A percentile compares a stretch with the other conserved stretches of the same genome.
phyloP scores from a whole-genome alignment of 2,797 vertebrate species.

The Peromyscus attwateri region DNA sequence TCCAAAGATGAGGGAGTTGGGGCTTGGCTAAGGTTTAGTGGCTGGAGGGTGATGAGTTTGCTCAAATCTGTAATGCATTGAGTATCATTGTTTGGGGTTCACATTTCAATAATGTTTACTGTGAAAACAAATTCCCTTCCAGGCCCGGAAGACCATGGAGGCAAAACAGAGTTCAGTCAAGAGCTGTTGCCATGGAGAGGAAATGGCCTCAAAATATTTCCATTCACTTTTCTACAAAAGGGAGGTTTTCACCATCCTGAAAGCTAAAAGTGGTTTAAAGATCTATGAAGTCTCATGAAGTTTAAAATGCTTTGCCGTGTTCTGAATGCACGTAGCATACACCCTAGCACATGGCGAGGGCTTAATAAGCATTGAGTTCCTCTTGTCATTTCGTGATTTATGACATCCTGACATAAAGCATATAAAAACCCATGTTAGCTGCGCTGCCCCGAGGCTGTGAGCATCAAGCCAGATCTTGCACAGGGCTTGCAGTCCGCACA shows the following conservation, averaged over 20 bases:
- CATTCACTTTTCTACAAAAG: neutral
- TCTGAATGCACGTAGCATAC: rapidly evolving
- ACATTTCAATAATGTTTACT: neutral
- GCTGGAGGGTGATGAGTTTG: neutral
- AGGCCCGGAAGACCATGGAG: neutral
- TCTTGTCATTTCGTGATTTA: neutral
- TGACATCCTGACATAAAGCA: neutral
- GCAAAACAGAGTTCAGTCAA: neutral
- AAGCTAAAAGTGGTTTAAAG: neutral
- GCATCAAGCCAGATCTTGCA: too few species aligned
- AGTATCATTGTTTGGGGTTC: neutral
- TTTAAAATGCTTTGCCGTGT: neutral
- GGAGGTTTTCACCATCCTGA: neutral
- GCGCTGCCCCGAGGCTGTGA: neutral
- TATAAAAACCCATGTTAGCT: neutral
- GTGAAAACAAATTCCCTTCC: neutral
- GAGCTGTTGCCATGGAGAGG: neutral
- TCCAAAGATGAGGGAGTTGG: neutral
- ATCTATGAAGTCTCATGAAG: neutral
- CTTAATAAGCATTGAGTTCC: neutral
- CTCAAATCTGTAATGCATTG: neutral
- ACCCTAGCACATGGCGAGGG: neutral
- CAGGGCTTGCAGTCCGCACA: neutral
- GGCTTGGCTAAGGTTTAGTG: neutral
- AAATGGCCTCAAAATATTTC: neutral